Evolutionary conservation across 2,888 invertebrate species (phyloP), one percentile per base, ranked within the genome.

Genomic region (Drosophila nigricruria): DNA sequence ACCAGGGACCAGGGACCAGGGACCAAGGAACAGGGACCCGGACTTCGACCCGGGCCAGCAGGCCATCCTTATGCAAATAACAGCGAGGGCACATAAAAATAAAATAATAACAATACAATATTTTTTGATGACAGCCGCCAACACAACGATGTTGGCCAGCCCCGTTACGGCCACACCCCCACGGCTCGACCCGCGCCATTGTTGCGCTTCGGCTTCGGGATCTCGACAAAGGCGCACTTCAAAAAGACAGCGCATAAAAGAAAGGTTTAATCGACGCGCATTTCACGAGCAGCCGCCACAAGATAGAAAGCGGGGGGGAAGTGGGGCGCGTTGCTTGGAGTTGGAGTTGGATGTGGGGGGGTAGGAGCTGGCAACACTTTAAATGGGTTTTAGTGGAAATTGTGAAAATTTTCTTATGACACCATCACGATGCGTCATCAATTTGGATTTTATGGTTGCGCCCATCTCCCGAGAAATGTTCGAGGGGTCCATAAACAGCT

Each of bases 71-170:
- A 85, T 86, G 90, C 90, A 86, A 86, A 86, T 89, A 86, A 72
- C 85, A 81, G 72, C 75, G 68, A 79, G 75, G 71, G 82, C 88
- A 82, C 86, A 86, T 86, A 86, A 88, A 86, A 86, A 86, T 89
- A 88, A 86, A 89, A 86, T 86, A 86, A 86, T 86, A 86, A 86
- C 90, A 86, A 86, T 89, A 86, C 86, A 86, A 86, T 86, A 86
- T 86, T 86, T 89, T 88, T 86, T 89, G 86, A 86, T 86, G 86
- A 86, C 86, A 86, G 88, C 86, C 85, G 88, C 70, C 66, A 77
- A 79, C 79, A 73, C 70, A 73, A 70, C 77, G 77, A 36, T 59
- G 61, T 81, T 70, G 77, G 81, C 65, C 78, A 67, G 60, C 70
- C 56, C 62, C 30, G n/a, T 47, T 34, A 50, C 36, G 10, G 30